Conservation (phyloP, 2,888 invertebrate genomes). For the Ectropis crepuscularia region DNA sequence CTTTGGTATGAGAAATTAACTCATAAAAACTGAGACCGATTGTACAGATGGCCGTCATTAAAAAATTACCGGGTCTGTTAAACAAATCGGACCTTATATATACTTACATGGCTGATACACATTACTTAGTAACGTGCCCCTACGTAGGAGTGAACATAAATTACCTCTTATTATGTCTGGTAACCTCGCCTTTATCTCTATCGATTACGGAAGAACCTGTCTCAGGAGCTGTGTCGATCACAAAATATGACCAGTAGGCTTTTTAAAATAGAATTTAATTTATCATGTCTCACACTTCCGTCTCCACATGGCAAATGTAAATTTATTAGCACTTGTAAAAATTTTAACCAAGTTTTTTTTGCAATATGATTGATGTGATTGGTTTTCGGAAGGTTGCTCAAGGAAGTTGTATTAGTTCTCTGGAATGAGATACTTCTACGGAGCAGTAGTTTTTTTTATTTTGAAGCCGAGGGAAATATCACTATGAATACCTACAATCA, state of each 20-base stretch:
- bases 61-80: slow-evolving; percentile 28
- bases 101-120: slow-evolving; percentile 28
- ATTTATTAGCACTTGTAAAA: not conserved
- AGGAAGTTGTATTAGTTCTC: no score
- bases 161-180: slow-evolving; percentile 28
- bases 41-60: slow-evolving; percentile 26
- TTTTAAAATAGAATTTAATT: slow-evolving; percentile 23
- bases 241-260: slow-evolving; percentile 27
- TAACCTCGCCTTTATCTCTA: slow-evolving; percentile 32
- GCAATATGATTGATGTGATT: slow-evolving; percentile 6
- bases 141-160: slow-evolving; percentile 31
- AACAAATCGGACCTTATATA: slow-evolving; percentile 29
- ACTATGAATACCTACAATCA: no score
- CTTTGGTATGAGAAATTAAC: not conserved
- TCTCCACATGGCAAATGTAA: not conserved
- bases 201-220: slow-evolving; percentile 36
- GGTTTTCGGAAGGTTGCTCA: not conserved
- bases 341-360: not conserved
- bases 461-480: no score
- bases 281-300: slow-evolving; percentile 29
- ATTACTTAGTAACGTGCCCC: slow-evolving; percentile 19
- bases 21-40: not conserved
- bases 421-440: not conserved
- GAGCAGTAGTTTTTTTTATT: no score
- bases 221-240: slow-evolving; percentile 21